A percentile compares a stretch with the other conserved stretches of the same genome.
phyloP scores from a whole-genome alignment of 2,113 vertebrate species.

The Pan troglodytes region DNA sequence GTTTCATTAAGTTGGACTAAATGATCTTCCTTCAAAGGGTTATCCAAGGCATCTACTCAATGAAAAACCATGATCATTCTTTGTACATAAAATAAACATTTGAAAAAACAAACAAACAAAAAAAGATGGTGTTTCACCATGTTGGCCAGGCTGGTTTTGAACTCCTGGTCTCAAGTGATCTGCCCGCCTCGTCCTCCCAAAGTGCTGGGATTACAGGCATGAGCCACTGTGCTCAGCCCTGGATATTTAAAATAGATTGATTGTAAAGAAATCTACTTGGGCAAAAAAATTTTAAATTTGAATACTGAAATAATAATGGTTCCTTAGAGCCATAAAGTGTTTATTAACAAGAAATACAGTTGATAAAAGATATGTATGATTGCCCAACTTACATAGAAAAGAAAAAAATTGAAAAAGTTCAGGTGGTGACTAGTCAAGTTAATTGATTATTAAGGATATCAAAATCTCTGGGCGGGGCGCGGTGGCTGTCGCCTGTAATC shows the following conservation, averaged over 20 bases:
- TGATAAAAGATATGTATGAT: neutral
- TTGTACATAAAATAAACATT: no score
- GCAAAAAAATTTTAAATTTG: neutral
- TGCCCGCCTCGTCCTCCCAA: accelerated
- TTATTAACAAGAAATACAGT: neutral
- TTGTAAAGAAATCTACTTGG: neutral
- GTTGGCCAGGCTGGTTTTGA: no score
- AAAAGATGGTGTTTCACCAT: no score
- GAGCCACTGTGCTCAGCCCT: no score
- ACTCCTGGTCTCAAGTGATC: no score
- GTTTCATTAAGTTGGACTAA: no score
- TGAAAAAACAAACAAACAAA: no score
- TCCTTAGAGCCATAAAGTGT: neutral
- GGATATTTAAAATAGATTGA: neutral
- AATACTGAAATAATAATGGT: neutral
- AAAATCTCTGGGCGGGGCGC: neutral
- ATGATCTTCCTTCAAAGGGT: no score
- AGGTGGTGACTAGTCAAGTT: neutral
- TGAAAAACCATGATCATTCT: no score
- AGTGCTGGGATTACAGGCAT: no score
- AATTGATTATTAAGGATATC: neutral
- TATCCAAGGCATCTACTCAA: no score
- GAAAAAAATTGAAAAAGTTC: neutral
- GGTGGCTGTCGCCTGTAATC: no score
- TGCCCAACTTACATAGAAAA: neutral